A percentile compares a stretch with the other conserved stretches of the same genome.
Conservation (phyloP, 2,888 invertebrate species). For the Folsomia candida region DNA sequence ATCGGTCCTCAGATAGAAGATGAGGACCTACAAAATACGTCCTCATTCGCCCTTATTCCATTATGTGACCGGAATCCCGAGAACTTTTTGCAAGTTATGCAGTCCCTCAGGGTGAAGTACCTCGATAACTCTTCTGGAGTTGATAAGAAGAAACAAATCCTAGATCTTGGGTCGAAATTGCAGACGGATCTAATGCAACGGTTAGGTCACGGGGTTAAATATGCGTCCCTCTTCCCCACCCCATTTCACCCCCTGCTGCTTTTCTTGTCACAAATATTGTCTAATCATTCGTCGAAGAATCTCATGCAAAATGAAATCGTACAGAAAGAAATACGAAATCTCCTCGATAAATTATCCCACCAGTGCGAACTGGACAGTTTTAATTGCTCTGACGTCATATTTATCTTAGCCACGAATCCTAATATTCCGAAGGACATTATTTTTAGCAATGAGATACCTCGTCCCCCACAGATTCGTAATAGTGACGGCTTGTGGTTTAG, state of each 20-base stretch:
- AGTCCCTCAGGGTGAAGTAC: background rate
- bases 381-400: too few species aligned
- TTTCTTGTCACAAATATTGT: background rate
- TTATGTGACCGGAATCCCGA: slow-evolving; percentile 12
- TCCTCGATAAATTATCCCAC: background rate
- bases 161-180: background rate
- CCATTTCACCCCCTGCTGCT: background rate
- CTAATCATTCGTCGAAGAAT: background rate
- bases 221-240: background rate
- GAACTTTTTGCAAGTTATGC: slow-evolving; percentile 17
- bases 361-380: background rate
- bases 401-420: too few species aligned
- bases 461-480: too few species aligned
- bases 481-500: too few species aligned
- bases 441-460: too few species aligned
- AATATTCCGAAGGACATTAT: too few species aligned
- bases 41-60: slow-evolving; percentile 4
- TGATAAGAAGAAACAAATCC: background rate
- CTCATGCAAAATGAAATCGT: background rate
- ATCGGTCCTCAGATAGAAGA: background rate
- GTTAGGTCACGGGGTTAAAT: background rate
- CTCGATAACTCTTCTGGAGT: background rate
- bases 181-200: background rate
- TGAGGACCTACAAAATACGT: background rate
- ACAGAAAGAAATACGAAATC: too few species aligned